A percentile compares a stretch with the other conserved stretches of the same genome.
phyloP scores from a whole-genome alignment of 2,797 vertebrate genomes.

The Xyrichtys novacula region DNA sequence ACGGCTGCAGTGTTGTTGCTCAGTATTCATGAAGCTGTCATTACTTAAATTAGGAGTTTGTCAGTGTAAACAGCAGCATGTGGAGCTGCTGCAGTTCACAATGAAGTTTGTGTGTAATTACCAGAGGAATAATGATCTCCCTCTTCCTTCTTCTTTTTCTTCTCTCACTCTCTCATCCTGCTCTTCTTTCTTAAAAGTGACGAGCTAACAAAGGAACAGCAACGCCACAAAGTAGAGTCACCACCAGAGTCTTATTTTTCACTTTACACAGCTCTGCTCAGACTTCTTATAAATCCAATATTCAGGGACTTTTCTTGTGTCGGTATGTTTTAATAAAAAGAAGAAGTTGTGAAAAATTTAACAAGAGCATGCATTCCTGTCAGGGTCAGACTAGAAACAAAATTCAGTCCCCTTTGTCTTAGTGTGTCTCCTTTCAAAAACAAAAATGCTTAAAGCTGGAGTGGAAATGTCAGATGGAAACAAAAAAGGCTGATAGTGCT shows the following conservation, averaged over 20 bases:
- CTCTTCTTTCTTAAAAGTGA: conserved; percentile 21
- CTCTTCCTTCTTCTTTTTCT: conserved; percentile 43
- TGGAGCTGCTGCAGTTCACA: conserved; percentile 38
- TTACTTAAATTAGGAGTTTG: conserved; percentile 71
- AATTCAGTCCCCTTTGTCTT: no score
- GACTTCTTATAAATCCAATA: background rate
- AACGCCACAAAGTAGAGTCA: background rate
- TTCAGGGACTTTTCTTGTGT: no score
- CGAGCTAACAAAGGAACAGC: conserved; percentile 23
- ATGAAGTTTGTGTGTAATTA: conserved; percentile 64
- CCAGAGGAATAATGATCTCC: conserved; percentile 52
- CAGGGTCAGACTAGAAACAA: no score
- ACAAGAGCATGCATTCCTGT: no score
- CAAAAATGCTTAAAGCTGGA: no score
- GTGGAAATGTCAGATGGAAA: no score
- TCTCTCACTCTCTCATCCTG: conserved; percentile 17
- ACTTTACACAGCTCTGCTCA: background rate
- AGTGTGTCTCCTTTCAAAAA: no score
- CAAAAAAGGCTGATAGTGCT: no score
- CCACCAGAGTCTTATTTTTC: background rate
- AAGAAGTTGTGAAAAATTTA: no score
- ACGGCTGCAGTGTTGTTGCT: conserved; percentile 49
- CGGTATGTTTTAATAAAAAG: no score
- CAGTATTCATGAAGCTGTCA: conserved; percentile 58
- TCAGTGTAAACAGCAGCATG: conserved; percentile 60